Base-by-base conservation (phyloP, 2,113 vertebrate genomes). In the Atractosteus spatula region DNA sequence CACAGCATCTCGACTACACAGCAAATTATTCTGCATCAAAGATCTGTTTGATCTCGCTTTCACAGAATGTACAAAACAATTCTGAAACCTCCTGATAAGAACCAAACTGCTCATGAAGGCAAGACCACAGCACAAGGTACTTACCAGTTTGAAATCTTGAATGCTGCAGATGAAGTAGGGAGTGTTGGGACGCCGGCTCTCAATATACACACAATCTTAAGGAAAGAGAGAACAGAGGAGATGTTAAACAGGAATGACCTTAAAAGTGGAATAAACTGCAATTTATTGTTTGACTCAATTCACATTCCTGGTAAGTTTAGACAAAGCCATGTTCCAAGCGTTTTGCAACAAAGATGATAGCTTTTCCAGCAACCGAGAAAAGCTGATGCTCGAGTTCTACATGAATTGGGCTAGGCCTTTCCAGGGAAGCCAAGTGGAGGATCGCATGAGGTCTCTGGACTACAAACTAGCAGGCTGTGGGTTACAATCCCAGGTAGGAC, bases 81-180 rank as follows among this genome's bases (percentile, higher is more conserved):
- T n/a, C 70, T 59, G 16, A 55, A 29, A 62, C 72, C 69, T 74
- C 59, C 64, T 76, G 71, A 74, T 75, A 71, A 79, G 71, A 42
- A 66, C 41, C 55, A 44, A 16, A n/a, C 41, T 16, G 41, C 56
- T 16, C 51, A 29, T 14, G 43, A 66, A 72, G 73, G 43, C 61
- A 47, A 61, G 62, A 72, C 72, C 57, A 59, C 44, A 11, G 68
- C 6, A 17, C 76, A 76, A 59, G 77, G 72, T 85, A 94, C 97
- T 99, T 94, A 99, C 97, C 96, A 99, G 90, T 89, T 99, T 99
- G 93, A 99, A 99, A 91, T 99, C 97, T 92, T 99, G 97, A 91
- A 99, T 99, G 94, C 97, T 99, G 94, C 97, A 99, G 92, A 99
- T 99, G 94, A 99, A 99, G 88, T 99, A 99, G 41, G 97, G 97